These are phyloP conservation scores for Takifugu ocellatus DNA, from an alignment of 2,797 vertebrate species.

Conservation along the genomic window DNA sequence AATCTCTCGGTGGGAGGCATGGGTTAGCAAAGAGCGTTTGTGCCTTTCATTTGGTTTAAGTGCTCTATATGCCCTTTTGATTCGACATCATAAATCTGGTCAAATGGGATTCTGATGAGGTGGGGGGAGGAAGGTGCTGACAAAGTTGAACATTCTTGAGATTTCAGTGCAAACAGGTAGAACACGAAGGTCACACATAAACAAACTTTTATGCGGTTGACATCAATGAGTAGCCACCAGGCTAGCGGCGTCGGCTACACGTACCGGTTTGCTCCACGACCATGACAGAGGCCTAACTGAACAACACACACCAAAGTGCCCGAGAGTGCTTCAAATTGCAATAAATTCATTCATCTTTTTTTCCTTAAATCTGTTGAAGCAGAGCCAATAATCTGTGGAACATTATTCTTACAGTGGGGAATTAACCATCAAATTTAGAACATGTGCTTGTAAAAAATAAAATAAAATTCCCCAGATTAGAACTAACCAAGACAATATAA, in stretches of 20 bases:
- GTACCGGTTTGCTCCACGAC: constrained; percentile 34
- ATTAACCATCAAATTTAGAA: constrained; percentile 12
- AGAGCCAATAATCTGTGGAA: constrained; percentile 48
- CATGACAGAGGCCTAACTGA: constrained; percentile 36
- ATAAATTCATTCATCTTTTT: constrained; percentile 34
- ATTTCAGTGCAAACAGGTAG: constrained; percentile 23
- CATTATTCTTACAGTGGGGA: constrained; percentile 37
- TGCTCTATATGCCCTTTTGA: constrained; percentile 71
- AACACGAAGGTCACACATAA: constrained; percentile 32
- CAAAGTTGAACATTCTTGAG: constrained; percentile 44
- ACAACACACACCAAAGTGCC: constrained; percentile 73
- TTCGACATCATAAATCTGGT: constrained; percentile 80
- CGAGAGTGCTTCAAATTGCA: constrained; percentile 76
- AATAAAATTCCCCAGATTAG: constrained; percentile 37
- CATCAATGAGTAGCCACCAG: constrained; percentile 58
- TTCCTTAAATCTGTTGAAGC: constrained; percentile 37
- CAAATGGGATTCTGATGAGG: constrained; percentile 30
- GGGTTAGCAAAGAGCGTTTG: constrained; percentile 69
- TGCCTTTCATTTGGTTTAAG: constrained; percentile 76
- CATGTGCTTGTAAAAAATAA: constrained; percentile 55
- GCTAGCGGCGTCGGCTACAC: constrained; percentile 35
- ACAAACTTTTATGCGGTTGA: constrained; percentile 53
- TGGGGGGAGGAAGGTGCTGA: constrained; percentile 41
- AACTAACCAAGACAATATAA: constrained; percentile 57
- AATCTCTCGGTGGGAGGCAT: constrained; percentile 56